phyloP scores from a whole-genome alignment of 1,140 invertebrate species.

The Melitaea cinxia region DNA sequence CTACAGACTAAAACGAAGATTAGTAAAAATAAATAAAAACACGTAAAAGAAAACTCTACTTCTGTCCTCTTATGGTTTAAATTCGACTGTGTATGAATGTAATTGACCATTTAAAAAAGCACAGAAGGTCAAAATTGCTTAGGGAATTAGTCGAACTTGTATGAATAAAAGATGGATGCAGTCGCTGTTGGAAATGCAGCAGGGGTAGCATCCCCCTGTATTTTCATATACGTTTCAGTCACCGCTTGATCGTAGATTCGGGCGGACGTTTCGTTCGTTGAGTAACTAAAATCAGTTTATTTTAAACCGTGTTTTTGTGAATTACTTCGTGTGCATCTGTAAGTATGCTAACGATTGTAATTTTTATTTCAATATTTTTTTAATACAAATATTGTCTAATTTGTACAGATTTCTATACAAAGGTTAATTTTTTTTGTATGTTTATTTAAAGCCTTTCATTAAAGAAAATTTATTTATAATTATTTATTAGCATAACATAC shows the following conservation, averaged over 20 bases:
- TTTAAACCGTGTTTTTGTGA: conserved; percentile 17
- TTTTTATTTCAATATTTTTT: too few species aligned
- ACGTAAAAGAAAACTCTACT: conserved; percentile 12
- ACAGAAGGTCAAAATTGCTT: conserved; percentile 51
- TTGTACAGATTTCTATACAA: too few species aligned
- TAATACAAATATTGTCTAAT: too few species aligned
- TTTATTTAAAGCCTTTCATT: too few species aligned
- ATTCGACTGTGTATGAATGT: conserved; percentile 6
- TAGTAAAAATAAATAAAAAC: too few species aligned
- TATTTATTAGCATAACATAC: too few species aligned
- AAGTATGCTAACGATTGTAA: background rate
- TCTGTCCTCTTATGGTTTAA: background rate
- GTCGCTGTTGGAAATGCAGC: conserved; percentile 34
- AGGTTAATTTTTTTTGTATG: too few species aligned
- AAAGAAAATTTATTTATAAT: too few species aligned
- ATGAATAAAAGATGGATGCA: conserved; percentile 45
- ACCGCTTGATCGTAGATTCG: conserved; percentile 32
- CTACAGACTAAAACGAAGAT: conserved; percentile 4
- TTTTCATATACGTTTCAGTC: conserved; percentile 41
- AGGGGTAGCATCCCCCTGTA: conserved; percentile 40
- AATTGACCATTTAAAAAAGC: conserved; percentile 49
- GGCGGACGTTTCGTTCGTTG: conserved; percentile 35
- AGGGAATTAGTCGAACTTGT: conserved; percentile 39
- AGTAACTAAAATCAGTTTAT: background rate
- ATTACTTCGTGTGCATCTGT: background rate